Evolutionary conservation across 2,888 invertebrate species (phyloP).

Genomic region (Tachystola acroxantha): DNA sequence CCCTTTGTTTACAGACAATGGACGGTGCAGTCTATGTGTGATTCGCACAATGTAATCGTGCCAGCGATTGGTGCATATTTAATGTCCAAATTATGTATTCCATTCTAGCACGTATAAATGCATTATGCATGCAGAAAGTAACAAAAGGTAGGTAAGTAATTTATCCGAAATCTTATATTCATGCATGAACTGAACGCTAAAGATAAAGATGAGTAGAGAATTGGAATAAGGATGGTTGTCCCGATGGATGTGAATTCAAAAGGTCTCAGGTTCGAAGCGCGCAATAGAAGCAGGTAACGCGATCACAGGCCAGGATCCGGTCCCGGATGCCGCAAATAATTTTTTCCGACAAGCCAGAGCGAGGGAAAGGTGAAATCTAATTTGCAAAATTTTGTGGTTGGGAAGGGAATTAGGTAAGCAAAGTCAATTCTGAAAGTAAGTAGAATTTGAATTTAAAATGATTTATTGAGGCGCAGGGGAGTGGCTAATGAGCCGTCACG

Average conservation of each 20-base stretch:
- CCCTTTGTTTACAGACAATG: slow-evolving; percentile 2
- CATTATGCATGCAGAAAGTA: not conserved
- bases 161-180: slow-evolving; percentile 5
- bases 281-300: slow-evolving; percentile 36
- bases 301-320: slow-evolving; percentile 42
- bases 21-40: too few species aligned
- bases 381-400: slow-evolving; percentile 68
- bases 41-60: too few species aligned
- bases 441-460: slow-evolving; percentile 78
- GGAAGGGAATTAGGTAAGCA: slow-evolving; percentile 69
- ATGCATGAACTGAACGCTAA: slow-evolving; percentile 8
- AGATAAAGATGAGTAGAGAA: slow-evolving; percentile 7
- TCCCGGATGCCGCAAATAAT: slow-evolving; percentile 52
- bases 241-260: slow-evolving; percentile 27
- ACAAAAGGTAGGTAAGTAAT: slow-evolving; percentile 12
- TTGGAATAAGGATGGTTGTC: slow-evolving; percentile 14
- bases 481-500: slow-evolving; percentile 76
- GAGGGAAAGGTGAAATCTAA: slow-evolving; percentile 64
- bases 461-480: slow-evolving; percentile 73
- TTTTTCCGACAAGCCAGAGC: slow-evolving; percentile 46
- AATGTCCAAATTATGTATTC: too few species aligned
- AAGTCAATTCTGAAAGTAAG: slow-evolving; percentile 74
- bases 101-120: too few species aligned
- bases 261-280: slow-evolving; percentile 26
- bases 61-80: too few species aligned